Evolutionary conservation across 2,113 vertebrate genomes (phyloP).

Genomic region (Platichthys stellatus): DNA sequence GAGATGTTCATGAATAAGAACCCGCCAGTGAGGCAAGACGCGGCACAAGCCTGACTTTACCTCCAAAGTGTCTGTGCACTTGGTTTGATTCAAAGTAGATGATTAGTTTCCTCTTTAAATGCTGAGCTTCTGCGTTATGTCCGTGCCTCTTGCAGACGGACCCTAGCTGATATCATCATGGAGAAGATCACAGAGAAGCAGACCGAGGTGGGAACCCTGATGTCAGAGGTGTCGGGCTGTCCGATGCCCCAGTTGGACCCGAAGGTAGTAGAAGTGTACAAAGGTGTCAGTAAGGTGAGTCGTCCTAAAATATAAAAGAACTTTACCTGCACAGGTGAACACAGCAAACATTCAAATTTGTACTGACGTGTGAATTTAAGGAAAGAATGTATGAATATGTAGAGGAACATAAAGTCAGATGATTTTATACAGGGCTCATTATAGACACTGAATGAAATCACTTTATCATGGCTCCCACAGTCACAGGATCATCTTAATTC

Average conservation of each 20-base stretch:
- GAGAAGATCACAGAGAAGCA: constrained; percentile 98
- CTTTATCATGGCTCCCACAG: too few relatives aligned
- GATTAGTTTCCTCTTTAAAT: not conserved
- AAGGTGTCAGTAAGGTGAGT: constrained; percentile 89
- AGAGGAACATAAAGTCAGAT: not conserved
- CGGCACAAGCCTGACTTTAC: not conserved
- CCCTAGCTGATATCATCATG: constrained; percentile 96
- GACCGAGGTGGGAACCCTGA: constrained; percentile 91
- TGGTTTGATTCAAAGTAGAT: fast-evolving
- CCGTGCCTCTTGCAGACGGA: constrained; percentile 81
- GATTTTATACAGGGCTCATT: not conserved
- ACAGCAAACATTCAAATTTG: too few relatives aligned
- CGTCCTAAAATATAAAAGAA: not conserved
- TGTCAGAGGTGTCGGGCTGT: constrained; percentile 90
- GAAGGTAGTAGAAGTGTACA: constrained; percentile 92
- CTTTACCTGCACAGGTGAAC: not conserved
- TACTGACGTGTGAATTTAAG: not conserved
- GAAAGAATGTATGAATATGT: not conserved
- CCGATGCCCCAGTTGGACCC: constrained; percentile 92
- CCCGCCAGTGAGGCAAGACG: constrained; percentile 88
- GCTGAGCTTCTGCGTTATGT: constrained; percentile 3
- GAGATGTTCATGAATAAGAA: constrained; percentile 98
- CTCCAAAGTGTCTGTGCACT: not conserved
- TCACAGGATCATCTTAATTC: too few relatives aligned
- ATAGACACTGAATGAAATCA: not conserved